Conservation (phyloP, 2,797 vertebrate genomes). For the Neopelma chrysocephalum region DNA sequence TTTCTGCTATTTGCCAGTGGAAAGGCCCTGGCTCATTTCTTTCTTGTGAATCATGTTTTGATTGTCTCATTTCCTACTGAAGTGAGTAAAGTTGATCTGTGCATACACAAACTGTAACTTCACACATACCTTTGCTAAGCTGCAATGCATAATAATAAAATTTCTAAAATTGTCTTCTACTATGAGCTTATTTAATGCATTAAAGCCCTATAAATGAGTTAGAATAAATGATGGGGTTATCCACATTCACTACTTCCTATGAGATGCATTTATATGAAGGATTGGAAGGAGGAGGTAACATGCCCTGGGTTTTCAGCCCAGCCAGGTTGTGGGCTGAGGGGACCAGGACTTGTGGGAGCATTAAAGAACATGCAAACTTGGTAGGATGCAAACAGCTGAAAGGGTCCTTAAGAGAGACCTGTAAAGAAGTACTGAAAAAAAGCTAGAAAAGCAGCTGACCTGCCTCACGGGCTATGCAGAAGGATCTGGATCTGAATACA, state of each 20-base stretch:
- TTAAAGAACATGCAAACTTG: neutral
- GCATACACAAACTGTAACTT: neutral
- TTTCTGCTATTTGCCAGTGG: neutral
- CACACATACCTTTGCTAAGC: neutral
- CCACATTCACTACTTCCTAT: neutral
- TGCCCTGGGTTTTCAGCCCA: neutral
- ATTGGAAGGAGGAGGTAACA: neutral
- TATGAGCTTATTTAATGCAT: neutral
- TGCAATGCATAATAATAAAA: neutral
- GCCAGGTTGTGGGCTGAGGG: neutral
- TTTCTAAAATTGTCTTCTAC: neutral
- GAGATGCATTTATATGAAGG: neutral
- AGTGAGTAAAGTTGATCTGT: slow-evolving; percentile 15
- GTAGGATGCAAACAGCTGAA: neutral
- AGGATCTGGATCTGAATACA: neutral
- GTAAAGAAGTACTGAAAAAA: neutral
- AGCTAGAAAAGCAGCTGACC: neutral
- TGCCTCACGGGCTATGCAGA: neutral
- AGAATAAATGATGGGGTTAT: neutral
- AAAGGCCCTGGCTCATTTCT: slow-evolving; percentile 29
- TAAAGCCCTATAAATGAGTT: neutral
- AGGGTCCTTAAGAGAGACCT: neutral
- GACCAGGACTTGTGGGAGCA: neutral
- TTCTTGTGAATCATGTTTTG: slow-evolving; percentile 30
- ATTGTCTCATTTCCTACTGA: slow-evolving; percentile 12